Percentiles rank a stretch among this genome's conserved stretches.
Evolutionary conservation across 1,140 invertebrate species (phyloP).

Genomic region (Caenorhabditis remanei): DNA sequence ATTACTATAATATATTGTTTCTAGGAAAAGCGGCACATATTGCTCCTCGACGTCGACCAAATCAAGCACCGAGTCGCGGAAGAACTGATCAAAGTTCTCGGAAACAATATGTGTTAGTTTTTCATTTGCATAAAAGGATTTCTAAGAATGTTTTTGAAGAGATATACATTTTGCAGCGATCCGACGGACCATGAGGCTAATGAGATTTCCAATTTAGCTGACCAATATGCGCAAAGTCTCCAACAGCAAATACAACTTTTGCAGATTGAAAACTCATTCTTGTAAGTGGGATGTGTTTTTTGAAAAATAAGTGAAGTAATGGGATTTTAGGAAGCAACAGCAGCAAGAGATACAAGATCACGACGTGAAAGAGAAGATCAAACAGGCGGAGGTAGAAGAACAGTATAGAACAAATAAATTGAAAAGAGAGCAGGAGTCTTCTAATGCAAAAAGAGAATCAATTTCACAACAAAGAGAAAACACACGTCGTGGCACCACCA

Average conservation of each 20-base stretch:
- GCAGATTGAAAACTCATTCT: conserved; percentile 40
- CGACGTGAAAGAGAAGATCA: neutral
- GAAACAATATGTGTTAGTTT: conserved; percentile 25
- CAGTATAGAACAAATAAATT: neutral
- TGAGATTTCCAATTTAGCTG: conserved; percentile 43
- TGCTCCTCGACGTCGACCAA: neutral
- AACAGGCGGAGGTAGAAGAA: neutral
- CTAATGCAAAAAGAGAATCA: neutral
- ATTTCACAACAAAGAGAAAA: neutral
- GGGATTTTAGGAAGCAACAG: conserved; percentile 3
- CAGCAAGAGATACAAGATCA: neutral
- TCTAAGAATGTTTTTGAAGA: neutral
- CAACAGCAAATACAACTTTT: conserved; percentile 49
- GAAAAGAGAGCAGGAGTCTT: neutral
- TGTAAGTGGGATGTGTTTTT: neutral
- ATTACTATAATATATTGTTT: neutral
- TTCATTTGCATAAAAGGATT: conserved; percentile 8
- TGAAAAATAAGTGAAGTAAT: neutral
- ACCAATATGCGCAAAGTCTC: conserved; percentile 46
- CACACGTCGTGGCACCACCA: neutral
- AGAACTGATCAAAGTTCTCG: neutral
- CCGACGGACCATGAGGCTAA: neutral
- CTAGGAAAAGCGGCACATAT: conserved; percentile 35
- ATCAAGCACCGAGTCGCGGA: neutral
- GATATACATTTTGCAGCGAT: conserved; percentile 2